phyloP scores from a whole-genome alignment of 92 coral and sea anemone genomes.

The Plumapathes pennacea region DNA sequence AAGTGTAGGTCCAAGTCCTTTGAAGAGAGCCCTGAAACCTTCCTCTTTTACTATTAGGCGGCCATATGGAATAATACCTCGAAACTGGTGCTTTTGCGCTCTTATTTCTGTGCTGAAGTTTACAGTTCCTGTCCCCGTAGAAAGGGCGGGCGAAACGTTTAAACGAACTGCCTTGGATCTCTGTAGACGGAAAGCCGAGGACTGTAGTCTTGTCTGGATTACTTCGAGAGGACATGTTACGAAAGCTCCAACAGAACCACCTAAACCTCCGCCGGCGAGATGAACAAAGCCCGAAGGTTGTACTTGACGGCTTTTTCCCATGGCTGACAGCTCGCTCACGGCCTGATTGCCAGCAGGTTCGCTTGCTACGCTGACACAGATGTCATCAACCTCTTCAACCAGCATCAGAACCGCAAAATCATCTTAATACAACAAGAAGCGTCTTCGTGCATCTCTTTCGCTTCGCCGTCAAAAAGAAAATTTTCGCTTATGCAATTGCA shows the following conservation, averaged over 20 bases:
- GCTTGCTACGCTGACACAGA: no score
- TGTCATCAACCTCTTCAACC: no score
- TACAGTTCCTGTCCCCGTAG: conserved; percentile 30
- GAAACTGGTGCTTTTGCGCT: conserved; percentile 42
- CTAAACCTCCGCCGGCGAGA: conserved; percentile 84
- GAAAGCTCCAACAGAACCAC: conserved; percentile 82
- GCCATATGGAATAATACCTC: conserved; percentile 75
- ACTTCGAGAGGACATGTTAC: conserved; percentile 92
- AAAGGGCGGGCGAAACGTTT: conserved; percentile 24
- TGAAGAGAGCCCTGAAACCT: conserved; percentile 77
- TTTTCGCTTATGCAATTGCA: no score
- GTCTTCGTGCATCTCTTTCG: no score
- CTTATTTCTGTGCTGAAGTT: conserved; percentile 18
- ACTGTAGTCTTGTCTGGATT: conserved; percentile 93
- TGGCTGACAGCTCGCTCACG: no score
- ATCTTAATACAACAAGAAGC: no score
- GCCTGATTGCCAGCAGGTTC: no score
- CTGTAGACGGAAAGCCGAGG: conserved; percentile 82
- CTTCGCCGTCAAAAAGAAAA: no score
- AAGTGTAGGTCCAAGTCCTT: conserved; percentile 84
- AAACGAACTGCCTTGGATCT: conserved; percentile 39
- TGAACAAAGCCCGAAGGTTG: conserved; percentile 47
- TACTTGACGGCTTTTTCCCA: no score
- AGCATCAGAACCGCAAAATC: no score
- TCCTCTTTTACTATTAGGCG: conserved; percentile 75